Percentiles rank a stretch among this genome's conserved stretches.
Evolutionary conservation across 2,888 invertebrate species (phyloP).

Genomic region (Lasioglossum figueresi): DNA sequence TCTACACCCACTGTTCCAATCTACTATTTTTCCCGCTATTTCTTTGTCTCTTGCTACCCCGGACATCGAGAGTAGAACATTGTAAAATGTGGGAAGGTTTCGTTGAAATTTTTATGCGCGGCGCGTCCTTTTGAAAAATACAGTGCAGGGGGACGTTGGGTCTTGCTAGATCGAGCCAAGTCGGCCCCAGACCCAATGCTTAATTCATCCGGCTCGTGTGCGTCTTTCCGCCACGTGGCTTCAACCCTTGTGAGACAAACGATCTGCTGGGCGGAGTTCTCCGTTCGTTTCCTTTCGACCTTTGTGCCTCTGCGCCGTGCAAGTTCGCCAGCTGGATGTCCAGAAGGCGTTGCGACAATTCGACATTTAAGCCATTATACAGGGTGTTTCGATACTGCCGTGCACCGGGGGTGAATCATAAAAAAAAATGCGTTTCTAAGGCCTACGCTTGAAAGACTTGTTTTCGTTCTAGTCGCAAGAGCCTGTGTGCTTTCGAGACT

Average conservation of each 20-base stretch:
- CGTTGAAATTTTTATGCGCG: background rate
- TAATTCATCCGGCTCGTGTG: conserved; percentile 40
- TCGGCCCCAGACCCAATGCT: conserved; percentile 29
- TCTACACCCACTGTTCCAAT: background rate
- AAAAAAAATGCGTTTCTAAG: background rate
- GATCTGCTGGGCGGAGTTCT: conserved; percentile 81
- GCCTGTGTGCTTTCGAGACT: background rate
- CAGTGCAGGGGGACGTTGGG: background rate
- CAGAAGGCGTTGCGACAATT: conserved; percentile 71
- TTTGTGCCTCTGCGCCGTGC: conserved; percentile 69
- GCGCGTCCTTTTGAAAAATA: background rate
- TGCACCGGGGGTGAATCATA: background rate
- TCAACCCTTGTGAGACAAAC: conserved; percentile 81
- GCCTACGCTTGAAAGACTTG: background rate
- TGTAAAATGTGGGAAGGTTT: background rate
- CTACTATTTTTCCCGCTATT: too few species aligned
- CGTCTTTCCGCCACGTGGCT: conserved; percentile 74
- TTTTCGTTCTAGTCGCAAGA: background rate
- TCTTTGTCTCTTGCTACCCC: background rate
- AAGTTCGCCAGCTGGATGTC: conserved; percentile 77
- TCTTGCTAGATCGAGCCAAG: conserved; percentile 20
- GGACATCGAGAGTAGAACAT: background rate
- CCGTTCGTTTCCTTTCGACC: conserved; percentile 76
- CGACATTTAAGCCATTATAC: conserved; percentile 60
- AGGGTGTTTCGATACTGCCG: conserved; percentile 14